phyloP scores from a whole-genome alignment of 2,113 vertebrate genomes.

The Oryzias woworae region DNA sequence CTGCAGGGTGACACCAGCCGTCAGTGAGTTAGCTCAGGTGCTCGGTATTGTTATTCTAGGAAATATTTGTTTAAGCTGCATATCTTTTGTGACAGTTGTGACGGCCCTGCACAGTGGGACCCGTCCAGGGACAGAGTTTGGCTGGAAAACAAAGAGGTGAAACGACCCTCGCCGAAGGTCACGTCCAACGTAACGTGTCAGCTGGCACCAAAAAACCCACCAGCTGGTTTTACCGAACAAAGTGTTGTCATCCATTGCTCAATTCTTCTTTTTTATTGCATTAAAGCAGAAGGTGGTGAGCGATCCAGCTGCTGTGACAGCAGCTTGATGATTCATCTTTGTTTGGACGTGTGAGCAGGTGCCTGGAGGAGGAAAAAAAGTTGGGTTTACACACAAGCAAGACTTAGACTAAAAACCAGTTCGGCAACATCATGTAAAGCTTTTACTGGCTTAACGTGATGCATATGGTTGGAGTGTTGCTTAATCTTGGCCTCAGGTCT shows the following conservation, averaged over 20 bases:
- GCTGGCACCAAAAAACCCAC: neutral
- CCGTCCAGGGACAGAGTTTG: too few species aligned
- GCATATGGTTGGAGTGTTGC: neutral
- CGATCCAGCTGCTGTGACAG: neutral
- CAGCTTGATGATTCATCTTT: slow-evolving; percentile 39
- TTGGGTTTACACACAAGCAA: slow-evolving; percentile 1
- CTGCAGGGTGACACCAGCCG: neutral
- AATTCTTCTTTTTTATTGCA: neutral
- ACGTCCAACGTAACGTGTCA: neutral
- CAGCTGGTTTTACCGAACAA: neutral
- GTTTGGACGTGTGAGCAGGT: slow-evolving; percentile 30
- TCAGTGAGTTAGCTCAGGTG: neutral
- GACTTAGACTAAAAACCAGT: slow-evolving; percentile 37
- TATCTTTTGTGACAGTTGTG: neutral
- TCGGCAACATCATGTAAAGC: slow-evolving; percentile 11
- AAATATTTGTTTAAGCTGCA: neutral
- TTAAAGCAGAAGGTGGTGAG: neutral
- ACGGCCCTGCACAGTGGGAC: too few species aligned
- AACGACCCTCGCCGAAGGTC: neutral
- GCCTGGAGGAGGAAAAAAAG: slow-evolving; percentile 18
- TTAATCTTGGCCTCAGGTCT: neutral
- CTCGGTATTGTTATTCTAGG: neutral
- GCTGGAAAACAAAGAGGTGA: neutral
- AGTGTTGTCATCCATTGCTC: neutral
- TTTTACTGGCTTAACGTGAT: neutral